Conservation (phyloP, 2,888 invertebrate species). For the Himalopsyche anomala region DNA sequence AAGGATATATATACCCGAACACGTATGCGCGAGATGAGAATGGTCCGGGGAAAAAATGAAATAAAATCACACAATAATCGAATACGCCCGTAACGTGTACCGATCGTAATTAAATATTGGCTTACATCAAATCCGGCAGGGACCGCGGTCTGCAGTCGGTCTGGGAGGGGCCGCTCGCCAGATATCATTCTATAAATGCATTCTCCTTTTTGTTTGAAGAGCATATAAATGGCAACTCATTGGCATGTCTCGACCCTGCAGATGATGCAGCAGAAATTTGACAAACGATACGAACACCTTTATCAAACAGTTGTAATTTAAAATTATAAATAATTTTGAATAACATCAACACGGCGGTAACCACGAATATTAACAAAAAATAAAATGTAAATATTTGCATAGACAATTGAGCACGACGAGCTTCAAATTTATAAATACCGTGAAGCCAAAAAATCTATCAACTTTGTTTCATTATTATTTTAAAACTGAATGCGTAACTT, state of each 20-base stretch:
- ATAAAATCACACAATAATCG: constrained; percentile 49
- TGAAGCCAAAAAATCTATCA: too few species aligned
- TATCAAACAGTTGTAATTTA: neutral
- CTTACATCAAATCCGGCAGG: constrained; percentile 1
- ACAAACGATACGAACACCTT: constrained; percentile 26
- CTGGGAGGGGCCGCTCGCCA: constrained; percentile 2
- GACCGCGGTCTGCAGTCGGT: neutral
- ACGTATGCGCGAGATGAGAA: neutral
- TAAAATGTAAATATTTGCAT: too few species aligned
- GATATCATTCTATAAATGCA: constrained; percentile 34
- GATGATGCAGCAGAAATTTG: constrained; percentile 6
- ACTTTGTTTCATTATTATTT: too few species aligned
- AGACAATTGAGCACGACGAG: too few species aligned
- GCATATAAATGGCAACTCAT: constrained; percentile 32
- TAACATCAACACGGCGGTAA: neutral
- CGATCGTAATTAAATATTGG: constrained; percentile 53
- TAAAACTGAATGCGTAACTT: too few species aligned
- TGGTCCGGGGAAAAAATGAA: constrained; percentile 33
- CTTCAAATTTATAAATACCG: too few species aligned
- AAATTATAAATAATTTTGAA: constrained; percentile 1
- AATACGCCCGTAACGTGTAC: constrained; percentile 51
- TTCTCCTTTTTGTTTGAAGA: constrained; percentile 18
- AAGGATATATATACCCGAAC: constrained; percentile 24
- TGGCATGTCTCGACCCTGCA: constrained; percentile 23
- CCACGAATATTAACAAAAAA: too few species aligned